Evolutionary conservation across 1,140 invertebrate species (phyloP).

Genomic region (Atopsyche davidsoni): DNA sequence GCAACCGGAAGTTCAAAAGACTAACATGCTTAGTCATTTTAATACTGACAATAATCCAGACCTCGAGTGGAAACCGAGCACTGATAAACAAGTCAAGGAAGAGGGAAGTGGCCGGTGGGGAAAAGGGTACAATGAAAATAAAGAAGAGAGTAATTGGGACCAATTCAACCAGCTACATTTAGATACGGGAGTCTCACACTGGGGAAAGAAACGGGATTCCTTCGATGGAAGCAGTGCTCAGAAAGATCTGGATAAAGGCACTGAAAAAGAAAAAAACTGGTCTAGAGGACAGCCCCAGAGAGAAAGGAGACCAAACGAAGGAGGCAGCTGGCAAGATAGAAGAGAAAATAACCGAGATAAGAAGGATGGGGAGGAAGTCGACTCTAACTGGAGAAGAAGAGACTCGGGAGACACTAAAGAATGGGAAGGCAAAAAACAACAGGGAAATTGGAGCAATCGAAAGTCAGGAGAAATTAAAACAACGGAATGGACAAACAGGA

Average conservation of each 20-base stretch:
- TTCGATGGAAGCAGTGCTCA: neutral
- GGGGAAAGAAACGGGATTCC: neutral
- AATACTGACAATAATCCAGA: too few relatives aligned
- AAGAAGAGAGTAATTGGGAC: neutral
- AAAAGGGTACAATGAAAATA: conserved; percentile 9
- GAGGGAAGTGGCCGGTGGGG: conserved; percentile 2
- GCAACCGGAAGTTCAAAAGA: too few relatives aligned
- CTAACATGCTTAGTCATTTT: too few relatives aligned
- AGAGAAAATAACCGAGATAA: conserved; percentile 1
- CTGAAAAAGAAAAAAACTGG: neutral
- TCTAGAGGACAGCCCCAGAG: neutral
- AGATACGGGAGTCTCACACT: neutral
- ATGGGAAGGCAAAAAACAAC: neutral
- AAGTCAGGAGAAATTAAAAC: conserved; percentile 1
- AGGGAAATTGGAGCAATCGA: neutral
- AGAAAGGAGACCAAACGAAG: neutral
- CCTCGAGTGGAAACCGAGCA: neutral
- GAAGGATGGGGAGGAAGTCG: conserved; percentile 22
- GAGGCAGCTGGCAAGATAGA: neutral
- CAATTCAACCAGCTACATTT: neutral
- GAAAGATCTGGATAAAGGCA: neutral
- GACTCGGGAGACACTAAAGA: conserved; percentile 20
- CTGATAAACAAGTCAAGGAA: neutral
- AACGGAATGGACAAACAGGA: conserved; percentile 7
- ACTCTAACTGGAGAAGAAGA: conserved; percentile 24